phyloP scores from a whole-genome alignment of 2,888 invertebrate genomes.

The Eretmocerus hayati region DNA sequence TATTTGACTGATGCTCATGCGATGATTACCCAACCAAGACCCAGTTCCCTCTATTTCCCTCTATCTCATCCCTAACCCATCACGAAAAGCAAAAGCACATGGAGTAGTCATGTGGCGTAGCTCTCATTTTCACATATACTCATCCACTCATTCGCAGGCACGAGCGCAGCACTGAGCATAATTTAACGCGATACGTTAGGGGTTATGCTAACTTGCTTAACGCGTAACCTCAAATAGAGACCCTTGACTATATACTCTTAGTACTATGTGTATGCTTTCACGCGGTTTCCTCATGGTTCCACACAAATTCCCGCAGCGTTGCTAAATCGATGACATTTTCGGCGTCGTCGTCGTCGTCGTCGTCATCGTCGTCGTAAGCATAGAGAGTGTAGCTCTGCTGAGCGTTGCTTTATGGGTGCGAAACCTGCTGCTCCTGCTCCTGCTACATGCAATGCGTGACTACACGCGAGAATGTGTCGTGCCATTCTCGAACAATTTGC shows the following conservation, averaged over 20 bases:
- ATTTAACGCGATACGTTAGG: slow-evolving; percentile 46
- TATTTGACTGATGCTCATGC: no score
- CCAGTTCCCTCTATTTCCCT: no score
- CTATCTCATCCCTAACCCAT: no score
- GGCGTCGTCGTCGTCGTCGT: neutral
- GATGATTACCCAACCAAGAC: no score
- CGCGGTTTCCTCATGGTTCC: slow-evolving; percentile 9
- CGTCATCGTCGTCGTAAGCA: no score
- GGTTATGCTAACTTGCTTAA: slow-evolving; percentile 47
- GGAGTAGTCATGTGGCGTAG: slow-evolving; percentile 29
- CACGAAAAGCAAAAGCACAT: slow-evolving; percentile 15
- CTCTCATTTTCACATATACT: neutral
- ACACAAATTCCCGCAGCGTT: slow-evolving; percentile 22
- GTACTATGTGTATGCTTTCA: slow-evolving; percentile 3
- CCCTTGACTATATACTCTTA: no score
- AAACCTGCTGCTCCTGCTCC: no score
- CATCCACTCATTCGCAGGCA: slow-evolving; percentile 6
- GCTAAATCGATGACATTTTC: slow-evolving; percentile 27
- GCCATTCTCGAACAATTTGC: slow-evolving; percentile 19
- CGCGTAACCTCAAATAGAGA: slow-evolving; percentile 44
- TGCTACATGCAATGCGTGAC: slow-evolving; percentile 16
- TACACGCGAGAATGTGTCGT: slow-evolving; percentile 14
- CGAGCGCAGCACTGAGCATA: slow-evolving; percentile 38
- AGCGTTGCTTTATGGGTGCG: no score
- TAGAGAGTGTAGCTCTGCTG: no score